Base-by-base conservation (phyloP, 1,140 invertebrate species). In the Lepidurus packardi region DNA sequence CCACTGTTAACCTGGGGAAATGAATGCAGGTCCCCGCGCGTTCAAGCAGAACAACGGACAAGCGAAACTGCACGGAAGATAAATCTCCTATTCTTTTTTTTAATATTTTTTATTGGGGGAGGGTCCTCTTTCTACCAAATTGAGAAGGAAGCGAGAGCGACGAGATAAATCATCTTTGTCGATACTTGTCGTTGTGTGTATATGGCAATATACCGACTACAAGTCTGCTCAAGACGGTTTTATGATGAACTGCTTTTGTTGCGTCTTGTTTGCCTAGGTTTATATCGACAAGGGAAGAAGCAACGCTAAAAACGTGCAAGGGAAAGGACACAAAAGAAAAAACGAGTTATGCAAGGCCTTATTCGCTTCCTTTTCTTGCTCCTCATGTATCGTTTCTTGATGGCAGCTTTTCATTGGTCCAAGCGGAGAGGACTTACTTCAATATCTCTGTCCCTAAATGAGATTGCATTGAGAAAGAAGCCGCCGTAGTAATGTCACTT, bases 31-130 rank as follows among this genome's bases (percentile, higher is more conserved):
- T 65, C 13, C 21, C 21, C 21, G 53, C 16, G 53, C 53, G 53
- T 65, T 65, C 53, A 65, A 65, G 53, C 53, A 65, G 53, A 65
- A 65, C 53, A 65, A 65, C 21, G 53, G 53, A 65, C 53, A 65
- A 65, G 9, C 13, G 53, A 21, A 65, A 65, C 21, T 65, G 53
- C 53, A 16, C 53, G 6, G 53, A 21, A 65, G 53, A 65, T 65
- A 65, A 65, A 65, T 65, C 53, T 65, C 53, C 9, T 13, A 13
- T 7, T 65, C 1, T 65, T 65, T 65, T 3, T 34, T 3, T 4
- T 34, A 0, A 0, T 4, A 25, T 4, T 34, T 34, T 34, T 34
- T 4, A 4, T 34, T 4, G 2, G 34, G 25, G 34, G 34, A 34
- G 34, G 34, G 34, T 4, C 34, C 3, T 34, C 4, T 4, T 4